Conservation (phyloP, 2,888 invertebrate genomes). For the Tetanocera ferruginea region DNA sequence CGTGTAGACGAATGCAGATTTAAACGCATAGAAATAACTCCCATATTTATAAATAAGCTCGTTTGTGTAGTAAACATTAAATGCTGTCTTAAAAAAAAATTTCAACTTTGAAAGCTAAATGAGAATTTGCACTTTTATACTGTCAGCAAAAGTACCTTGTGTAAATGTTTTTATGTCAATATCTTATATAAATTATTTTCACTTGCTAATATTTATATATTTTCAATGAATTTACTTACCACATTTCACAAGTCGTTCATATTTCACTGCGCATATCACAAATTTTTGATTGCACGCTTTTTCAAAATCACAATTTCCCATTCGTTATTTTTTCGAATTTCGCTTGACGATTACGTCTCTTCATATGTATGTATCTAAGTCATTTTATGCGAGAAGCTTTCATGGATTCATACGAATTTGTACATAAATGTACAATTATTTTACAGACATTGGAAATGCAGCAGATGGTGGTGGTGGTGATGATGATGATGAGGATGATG, state of each 20-base stretch:
- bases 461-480: conserved; percentile 37
- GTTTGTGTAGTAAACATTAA: too few relatives aligned
- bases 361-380: background rate
- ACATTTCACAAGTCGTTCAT: background rate
- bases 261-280: background rate
- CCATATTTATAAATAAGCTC: too few relatives aligned
- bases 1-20: too few relatives aligned
- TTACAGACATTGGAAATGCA: conserved; percentile 49
- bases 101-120: too few relatives aligned
- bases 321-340: background rate
- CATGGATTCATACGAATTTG: background rate
- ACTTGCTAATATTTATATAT: background rate
- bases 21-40: too few relatives aligned
- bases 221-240: background rate
- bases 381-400: background rate
- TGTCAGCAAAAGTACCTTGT: too few relatives aligned
- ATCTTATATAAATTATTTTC: too few relatives aligned
- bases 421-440: conserved; percentile 50
- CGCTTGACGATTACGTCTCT: background rate
- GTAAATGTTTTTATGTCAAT: too few relatives aligned
- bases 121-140: too few relatives aligned
- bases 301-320: background rate
- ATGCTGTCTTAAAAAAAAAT: too few relatives aligned
- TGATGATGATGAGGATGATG: conserved; percentile 30
- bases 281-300: conserved; percentile 17